These are phyloP conservation scores for Stenotaenia linearis DNA, from an alignment of 2,888 invertebrate genomes.

Conservation along the genomic window DNA sequence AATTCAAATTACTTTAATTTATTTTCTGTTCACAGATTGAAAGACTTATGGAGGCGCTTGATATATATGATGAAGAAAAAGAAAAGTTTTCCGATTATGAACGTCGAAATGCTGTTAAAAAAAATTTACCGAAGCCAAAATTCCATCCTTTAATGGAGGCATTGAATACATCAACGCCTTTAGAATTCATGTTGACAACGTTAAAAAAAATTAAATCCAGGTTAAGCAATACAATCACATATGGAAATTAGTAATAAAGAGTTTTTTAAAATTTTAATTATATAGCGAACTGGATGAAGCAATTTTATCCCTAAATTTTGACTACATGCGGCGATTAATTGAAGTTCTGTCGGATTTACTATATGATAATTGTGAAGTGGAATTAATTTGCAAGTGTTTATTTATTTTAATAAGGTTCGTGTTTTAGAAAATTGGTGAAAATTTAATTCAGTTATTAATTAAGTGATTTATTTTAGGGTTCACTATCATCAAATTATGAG, in stretches of 20 bases:
- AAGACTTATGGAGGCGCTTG: constrained; percentile 82
- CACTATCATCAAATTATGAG: constrained; percentile 53
- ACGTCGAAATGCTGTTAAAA: constrained; percentile 45
- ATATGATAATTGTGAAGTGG: constrained; percentile 61
- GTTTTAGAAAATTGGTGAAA: neutral
- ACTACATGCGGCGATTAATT: constrained; percentile 71
- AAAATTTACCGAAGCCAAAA: constrained; percentile 52
- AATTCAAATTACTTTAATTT: constrained; percentile 35
- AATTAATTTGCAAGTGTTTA: constrained; percentile 68
- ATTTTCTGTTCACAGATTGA: too few species aligned
- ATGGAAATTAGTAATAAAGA: neutral
- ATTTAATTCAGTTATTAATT: neutral
- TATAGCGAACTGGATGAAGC: constrained; percentile 86
- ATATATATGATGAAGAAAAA: constrained; percentile 61
- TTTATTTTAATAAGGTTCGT: constrained; percentile 54
- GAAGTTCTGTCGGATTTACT: constrained; percentile 64
- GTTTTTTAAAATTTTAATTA: neutral
- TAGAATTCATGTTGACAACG: constrained; percentile 75
- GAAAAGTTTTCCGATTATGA: constrained; percentile 55
- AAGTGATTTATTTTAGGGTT: constrained; percentile 41
- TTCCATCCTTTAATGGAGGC: constrained; percentile 78
- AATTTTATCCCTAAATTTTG: constrained; percentile 75
- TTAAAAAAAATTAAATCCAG: constrained; percentile 73
- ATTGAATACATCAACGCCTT: constrained; percentile 63
- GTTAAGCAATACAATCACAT: constrained; percentile 49